Conservation (phyloP, 2,888 invertebrate genomes). For the Tetanocera ferruginea region DNA sequence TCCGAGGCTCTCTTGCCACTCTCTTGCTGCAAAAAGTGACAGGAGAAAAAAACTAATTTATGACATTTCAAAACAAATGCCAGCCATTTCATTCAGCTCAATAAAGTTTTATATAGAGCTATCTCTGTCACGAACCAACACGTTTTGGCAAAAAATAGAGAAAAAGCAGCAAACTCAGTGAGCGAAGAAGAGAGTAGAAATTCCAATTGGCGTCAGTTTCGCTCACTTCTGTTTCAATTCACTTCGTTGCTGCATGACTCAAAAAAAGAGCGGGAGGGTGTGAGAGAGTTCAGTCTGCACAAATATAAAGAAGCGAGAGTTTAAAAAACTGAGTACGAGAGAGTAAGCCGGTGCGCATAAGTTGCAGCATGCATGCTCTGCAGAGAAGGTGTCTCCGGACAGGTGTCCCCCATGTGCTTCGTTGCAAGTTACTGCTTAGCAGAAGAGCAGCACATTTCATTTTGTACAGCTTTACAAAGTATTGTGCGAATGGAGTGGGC, state of each 20-base stretch:
- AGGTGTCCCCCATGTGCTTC: constrained; percentile 35
- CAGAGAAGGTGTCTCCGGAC: constrained; percentile 10
- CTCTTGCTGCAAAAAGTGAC: neutral
- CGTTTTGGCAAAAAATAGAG: neutral
- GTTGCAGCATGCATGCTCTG: constrained; percentile 1
- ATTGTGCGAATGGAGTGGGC: neutral
- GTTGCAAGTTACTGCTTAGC: constrained; percentile 1
- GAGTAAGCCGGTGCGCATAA: neutral
- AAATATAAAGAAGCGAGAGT: no score
- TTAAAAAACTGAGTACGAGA: neutral
- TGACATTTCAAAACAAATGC: constrained; percentile 55
- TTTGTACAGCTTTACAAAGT: no score
- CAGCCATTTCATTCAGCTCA: constrained; percentile 31
- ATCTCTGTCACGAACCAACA: neutral
- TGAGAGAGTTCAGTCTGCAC: neutral
- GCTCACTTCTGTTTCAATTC: neutral
- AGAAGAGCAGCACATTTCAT: neutral
- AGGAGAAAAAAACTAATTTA: constrained; percentile 49
- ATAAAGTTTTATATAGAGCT: neutral
- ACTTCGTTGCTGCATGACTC: neutral
- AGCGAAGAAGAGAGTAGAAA: neutral
- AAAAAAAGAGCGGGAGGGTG: neutral
- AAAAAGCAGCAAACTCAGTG: neutral
- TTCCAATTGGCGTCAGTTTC: neutral
- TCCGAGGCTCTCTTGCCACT: neutral